A percentile compares a stretch with the other conserved stretches of the same genome.
phyloP scores from a whole-genome alignment of 2,888 invertebrate species.

The Sympetrum striolatum region DNA sequence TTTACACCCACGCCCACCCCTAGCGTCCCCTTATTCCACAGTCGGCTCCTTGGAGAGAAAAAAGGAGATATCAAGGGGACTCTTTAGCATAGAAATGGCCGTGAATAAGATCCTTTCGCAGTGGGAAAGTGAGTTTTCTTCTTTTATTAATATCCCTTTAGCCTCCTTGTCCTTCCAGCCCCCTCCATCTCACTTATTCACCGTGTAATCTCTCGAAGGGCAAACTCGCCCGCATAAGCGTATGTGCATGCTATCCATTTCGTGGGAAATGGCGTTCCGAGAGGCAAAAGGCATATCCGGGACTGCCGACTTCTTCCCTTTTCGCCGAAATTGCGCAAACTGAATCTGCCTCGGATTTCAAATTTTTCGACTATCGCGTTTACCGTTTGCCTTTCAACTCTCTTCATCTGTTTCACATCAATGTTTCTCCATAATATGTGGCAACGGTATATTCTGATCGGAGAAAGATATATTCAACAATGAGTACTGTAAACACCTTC shows the following conservation, averaged over 20 bases:
- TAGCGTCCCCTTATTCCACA: not conserved
- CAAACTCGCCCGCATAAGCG: conserved; percentile 1
- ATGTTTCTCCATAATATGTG: too few species aligned
- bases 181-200: not conserved
- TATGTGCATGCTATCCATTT: not conserved
- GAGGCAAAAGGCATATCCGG: not conserved
- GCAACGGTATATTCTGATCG: too few species aligned
- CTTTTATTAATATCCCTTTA: conserved; percentile 23
- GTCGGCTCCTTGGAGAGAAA: not conserved
- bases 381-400: not conserved
- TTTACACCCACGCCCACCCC: not conserved
- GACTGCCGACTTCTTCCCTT: not conserved
- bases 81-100: conserved; percentile 35
- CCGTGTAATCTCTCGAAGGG: not conserved
- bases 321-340: not conserved
- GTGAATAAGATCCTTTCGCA: not conserved
- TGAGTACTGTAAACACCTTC: too few species aligned
- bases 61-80: not conserved
- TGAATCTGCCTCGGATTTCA: not conserved
- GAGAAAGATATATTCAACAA: too few species aligned
- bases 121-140: conserved; percentile 1
- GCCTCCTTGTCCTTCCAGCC: not conserved
- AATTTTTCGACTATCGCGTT: not conserved
- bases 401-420: too few species aligned
- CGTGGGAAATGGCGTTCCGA: not conserved